Percentiles rank a stretch among this genome's conserved stretches.
These are phyloP conservation scores for Sphenopsis melanotis DNA, from an alignment of 2,797 vertebrate species.

Conservation along the genomic window DNA sequence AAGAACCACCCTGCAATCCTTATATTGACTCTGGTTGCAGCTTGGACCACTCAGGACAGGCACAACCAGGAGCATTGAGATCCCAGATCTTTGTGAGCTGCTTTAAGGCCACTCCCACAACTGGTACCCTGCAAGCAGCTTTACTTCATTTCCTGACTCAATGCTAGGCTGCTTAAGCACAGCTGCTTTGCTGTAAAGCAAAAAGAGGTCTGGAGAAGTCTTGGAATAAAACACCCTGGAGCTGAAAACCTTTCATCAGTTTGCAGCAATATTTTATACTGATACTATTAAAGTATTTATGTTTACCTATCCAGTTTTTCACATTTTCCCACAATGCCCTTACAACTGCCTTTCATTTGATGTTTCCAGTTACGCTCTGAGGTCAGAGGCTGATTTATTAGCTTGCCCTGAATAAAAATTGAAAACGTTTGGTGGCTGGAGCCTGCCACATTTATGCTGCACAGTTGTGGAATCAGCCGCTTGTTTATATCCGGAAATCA, in stretches of 20 bases:
- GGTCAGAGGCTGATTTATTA: slow-evolving; percentile 41
- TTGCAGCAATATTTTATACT: neutral
- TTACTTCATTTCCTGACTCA: neutral
- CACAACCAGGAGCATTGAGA: neutral
- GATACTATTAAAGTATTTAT: neutral
- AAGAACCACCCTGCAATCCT: neutral
- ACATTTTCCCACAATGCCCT: neutral
- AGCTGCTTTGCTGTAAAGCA: slow-evolving; percentile 23
- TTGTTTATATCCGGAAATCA: neutral
- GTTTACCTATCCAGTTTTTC: neutral
- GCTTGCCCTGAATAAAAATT: slow-evolving; percentile 18
- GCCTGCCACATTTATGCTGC: neutral
- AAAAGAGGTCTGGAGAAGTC: neutral
- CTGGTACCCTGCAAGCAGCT: neutral
- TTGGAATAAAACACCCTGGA: neutral
- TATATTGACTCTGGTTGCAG: neutral
- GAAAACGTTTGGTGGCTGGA: slow-evolving; percentile 11
- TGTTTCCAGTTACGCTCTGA: neutral
- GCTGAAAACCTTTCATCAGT: neutral
- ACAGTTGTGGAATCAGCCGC: neutral
- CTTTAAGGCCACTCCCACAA: neutral
- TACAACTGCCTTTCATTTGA: neutral
- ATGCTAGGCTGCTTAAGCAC: neutral
- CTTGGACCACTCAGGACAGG: neutral
- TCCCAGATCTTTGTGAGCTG: neutral